These are phyloP conservation scores for Eira barbara DNA, from an alignment of 2,113 vertebrate species.

Conservation along the genomic window DNA sequence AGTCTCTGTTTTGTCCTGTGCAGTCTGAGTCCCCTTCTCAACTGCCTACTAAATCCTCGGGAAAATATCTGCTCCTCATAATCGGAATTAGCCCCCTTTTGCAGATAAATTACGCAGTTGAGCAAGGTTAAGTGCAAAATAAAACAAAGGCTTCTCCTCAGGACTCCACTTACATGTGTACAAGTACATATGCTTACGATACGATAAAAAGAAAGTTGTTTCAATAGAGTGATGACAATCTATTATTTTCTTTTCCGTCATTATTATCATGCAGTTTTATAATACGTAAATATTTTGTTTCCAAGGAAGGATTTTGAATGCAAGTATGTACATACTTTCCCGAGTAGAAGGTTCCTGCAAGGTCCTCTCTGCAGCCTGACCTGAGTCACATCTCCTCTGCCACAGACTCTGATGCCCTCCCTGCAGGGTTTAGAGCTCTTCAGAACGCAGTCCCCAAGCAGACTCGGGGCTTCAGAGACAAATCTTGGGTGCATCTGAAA, in stretches of 20 bases:
- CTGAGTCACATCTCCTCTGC: background rate
- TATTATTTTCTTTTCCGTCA: background rate
- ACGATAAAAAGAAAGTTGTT: background rate
- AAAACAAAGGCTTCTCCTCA: background rate
- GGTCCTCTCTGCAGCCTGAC: background rate
- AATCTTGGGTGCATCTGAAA: background rate
- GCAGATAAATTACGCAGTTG: background rate
- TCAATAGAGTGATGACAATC: background rate
- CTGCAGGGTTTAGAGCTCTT: background rate
- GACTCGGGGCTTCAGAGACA: background rate
- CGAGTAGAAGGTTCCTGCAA: background rate
- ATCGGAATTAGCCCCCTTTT: background rate
- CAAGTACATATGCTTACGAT: background rate
- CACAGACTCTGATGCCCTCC: background rate
- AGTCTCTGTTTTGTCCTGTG: background rate
- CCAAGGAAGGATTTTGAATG: background rate
- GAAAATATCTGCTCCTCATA: background rate
- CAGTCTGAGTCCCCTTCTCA: background rate
- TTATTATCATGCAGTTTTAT: background rate
- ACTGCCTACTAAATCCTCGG: background rate
- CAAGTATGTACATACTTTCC: no score
- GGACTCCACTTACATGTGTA: background rate
- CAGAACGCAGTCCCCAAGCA: background rate
- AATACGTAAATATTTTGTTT: background rate
- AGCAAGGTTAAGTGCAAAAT: background rate